These are phyloP conservation scores for Prolemur simus DNA, from an alignment of 2,113 vertebrate species.

Conservation along the genomic window DNA sequence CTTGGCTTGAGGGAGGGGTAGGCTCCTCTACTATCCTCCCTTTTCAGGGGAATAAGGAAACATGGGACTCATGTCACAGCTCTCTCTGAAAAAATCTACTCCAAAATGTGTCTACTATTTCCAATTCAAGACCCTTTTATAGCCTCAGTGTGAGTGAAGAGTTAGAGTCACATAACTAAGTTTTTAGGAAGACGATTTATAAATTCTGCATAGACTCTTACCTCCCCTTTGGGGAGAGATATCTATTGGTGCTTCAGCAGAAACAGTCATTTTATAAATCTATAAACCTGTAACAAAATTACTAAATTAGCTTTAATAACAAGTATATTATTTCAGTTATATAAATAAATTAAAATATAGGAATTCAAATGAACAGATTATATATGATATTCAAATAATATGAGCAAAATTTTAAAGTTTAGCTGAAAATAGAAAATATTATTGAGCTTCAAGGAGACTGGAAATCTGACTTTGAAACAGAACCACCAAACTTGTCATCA, in stretches of 20 bases:
- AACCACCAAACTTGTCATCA: background rate
- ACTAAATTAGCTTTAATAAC: background rate
- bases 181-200: background rate
- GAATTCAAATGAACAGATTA: background rate
- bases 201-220: background rate
- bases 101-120: background rate
- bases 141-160: background rate
- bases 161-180: background rate
- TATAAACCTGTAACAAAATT: background rate
- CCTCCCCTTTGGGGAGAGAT: background rate
- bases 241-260: background rate
- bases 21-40: background rate
- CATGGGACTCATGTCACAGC: background rate
- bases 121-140: background rate
- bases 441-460: background rate
- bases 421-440: conserved; percentile 8
- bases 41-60: background rate
- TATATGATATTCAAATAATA: background rate
- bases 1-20: background rate
- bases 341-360: conserved; percentile 1
- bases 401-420: conserved; percentile 36
- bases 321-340: background rate
- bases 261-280: conserved; percentile 14
- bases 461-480: conserved; percentile 21
- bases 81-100: background rate